These are phyloP conservation scores for Cottoperca gobio DNA, from an alignment of 2,797 vertebrate genomes.

Conservation along the genomic window DNA sequence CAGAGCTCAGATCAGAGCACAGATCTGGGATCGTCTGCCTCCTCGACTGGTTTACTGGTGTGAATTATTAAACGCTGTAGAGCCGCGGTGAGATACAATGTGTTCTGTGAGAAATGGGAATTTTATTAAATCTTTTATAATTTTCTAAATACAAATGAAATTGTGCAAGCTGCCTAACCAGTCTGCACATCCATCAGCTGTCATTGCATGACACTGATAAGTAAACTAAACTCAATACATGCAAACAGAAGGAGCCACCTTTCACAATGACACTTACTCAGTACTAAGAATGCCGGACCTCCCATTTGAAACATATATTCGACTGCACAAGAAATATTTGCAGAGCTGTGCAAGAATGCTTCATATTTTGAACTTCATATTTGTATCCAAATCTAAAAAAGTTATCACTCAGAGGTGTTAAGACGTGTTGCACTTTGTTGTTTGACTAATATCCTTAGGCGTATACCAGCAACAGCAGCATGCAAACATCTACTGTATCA, in stretches of 20 bases:
- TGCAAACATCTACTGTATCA: background rate
- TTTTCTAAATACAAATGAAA: background rate
- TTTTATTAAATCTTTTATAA: background rate
- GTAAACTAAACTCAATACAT: background rate
- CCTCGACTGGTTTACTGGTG: background rate
- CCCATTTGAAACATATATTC: background rate
- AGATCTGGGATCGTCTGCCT: background rate
- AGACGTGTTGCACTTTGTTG: background rate
- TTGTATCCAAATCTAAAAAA: constrained; percentile 4
- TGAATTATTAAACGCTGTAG: background rate
- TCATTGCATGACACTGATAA: background rate
- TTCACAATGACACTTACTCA: background rate
- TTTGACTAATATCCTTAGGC: too few species aligned
- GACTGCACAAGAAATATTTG: background rate
- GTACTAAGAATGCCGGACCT: background rate
- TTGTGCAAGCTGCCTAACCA: background rate
- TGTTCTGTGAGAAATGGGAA: background rate
- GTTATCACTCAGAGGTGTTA: background rate
- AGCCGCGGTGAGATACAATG: background rate
- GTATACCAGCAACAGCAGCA: too few species aligned
- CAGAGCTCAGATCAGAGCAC: too few species aligned
- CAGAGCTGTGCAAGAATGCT: background rate
- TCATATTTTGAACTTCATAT: background rate
- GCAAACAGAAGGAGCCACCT: background rate
- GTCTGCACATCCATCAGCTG: background rate